Evolutionary conservation across 2,888 invertebrate species (phyloP), one percentile per base, ranked within the genome.

Genomic region (Agelastica alni): DNA sequence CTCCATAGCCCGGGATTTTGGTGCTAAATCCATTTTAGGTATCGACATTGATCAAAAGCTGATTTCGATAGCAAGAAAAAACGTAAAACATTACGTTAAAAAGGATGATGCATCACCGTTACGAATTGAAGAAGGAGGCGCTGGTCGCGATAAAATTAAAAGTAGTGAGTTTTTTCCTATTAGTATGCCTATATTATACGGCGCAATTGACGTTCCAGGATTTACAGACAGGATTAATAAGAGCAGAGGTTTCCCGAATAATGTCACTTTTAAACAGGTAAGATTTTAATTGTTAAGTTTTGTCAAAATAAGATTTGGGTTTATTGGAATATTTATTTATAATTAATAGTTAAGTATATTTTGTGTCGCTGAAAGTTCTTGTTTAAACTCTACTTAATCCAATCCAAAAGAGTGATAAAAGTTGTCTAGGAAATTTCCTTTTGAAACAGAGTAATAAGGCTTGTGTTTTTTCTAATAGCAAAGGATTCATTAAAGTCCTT

Each of bases 21-120:
- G 85, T 26, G 96, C 97, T 2, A 85, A 85, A 59, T 89, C 89
- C 61, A 89, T 97, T 52, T 83, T 91, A 51, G 99, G 98, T 54
- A 88, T 98, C 63, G 98, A 99, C 75, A 97, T 99, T 65, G 98
- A 99, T 79, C 83, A 86, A 16, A 86, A 87, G 64, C 82, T 99
- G 62, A 89, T 98, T 62, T 79, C 82, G 44, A 83, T 85, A 45
- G 91, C 91, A 1, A 79, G 86, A 47, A 87, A 86, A 70, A 90
- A 90, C 70, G 80, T 91, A 43, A 81, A 85, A 54, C 83, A 88
- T 74, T 89, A 88, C 71, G 80, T 86, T 46, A 82, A 72, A 63
- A 73, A 70, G 20, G 63, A 78, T 68, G 68, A 73, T 57, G 69
- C 72, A 18, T 70, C 72, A 16, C 73, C 75, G 34, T 18, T 51